Conservation (phyloP, 1,140 invertebrate genomes). For the Lamellibrachia luymesi region DNA sequence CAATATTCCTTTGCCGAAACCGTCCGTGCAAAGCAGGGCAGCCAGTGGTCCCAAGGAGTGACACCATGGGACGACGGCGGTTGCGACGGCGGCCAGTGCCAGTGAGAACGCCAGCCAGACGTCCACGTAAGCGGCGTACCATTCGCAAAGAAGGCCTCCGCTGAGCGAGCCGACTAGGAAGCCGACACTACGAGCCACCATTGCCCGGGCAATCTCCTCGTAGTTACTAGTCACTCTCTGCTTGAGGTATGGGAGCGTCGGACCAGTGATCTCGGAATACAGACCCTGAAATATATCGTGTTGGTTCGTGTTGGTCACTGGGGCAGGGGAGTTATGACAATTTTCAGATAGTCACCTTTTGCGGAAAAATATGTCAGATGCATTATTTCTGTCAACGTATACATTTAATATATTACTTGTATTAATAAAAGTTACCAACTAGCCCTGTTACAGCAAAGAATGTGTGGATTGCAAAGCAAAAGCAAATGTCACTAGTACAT, state of each 20-base stretch:
- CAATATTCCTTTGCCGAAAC: conserved; percentile 14
- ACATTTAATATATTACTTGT: too few species aligned
- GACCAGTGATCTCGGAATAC: conserved; percentile 20
- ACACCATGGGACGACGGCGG: conserved; percentile 12
- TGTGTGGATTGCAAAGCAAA: too few species aligned
- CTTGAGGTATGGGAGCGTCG: conserved; percentile 21
- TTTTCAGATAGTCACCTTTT: too few species aligned
- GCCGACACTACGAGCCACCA: conserved; percentile 14
- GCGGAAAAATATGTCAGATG: too few species aligned
- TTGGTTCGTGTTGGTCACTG: too few species aligned
- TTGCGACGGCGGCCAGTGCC: not conserved
- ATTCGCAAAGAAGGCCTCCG: conserved; percentile 14
- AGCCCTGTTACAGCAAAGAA: too few species aligned
- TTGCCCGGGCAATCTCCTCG: conserved; percentile 14
- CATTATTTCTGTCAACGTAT: too few species aligned
- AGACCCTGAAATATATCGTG: conserved; percentile 17
- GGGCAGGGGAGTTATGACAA: too few species aligned
- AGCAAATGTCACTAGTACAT: too few species aligned
- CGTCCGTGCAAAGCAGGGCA: not conserved
- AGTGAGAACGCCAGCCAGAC: conserved; percentile 13
- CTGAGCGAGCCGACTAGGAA: conserved; percentile 17
- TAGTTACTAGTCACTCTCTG: conserved; percentile 6
- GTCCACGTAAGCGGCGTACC: not conserved
- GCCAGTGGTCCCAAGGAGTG: not conserved
- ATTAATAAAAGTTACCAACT: too few species aligned